Evolutionary conservation across 2,888 invertebrate genomes (phyloP).

Genomic region (Mythimna pallens): DNA sequence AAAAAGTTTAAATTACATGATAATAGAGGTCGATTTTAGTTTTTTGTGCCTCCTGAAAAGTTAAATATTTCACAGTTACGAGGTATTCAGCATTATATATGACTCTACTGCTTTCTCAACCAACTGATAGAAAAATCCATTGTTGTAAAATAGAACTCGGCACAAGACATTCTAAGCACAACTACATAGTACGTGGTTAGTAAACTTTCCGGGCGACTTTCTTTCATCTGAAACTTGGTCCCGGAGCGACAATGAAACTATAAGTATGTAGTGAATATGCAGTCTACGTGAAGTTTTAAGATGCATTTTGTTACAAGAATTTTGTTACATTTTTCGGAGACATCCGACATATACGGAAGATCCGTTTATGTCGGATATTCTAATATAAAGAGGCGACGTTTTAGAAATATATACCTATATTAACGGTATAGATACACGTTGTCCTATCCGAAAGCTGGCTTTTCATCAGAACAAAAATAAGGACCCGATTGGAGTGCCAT

Average conservation of each 20-base stretch:
- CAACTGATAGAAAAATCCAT: conserved; percentile 21
- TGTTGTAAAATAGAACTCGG: conserved; percentile 31
- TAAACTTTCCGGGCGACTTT: conserved; percentile 65
- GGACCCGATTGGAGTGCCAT: too few relatives aligned
- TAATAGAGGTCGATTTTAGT: too few relatives aligned
- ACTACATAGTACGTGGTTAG: conserved; percentile 54
- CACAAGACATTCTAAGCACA: conserved; percentile 44
- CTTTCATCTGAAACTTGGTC: conserved; percentile 70
- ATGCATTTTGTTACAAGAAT: conserved; percentile 51
- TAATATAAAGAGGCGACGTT: not conserved
- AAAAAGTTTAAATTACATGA: too few relatives aligned
- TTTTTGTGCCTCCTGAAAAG: too few relatives aligned
- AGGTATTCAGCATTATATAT: not conserved
- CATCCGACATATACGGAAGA: not conserved
- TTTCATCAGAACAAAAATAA: too few relatives aligned
- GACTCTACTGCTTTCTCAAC: not conserved
- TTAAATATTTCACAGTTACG: too few relatives aligned
- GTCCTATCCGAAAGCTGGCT: too few relatives aligned
- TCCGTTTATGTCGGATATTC: conserved; percentile 20
- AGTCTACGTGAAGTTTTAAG: conserved; percentile 54
- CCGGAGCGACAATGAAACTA: conserved; percentile 67
- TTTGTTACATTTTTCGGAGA: conserved; percentile 9
- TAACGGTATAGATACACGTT: too few relatives aligned
- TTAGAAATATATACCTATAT: not conserved
- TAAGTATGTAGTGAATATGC: conserved; percentile 62